Base-by-base conservation (phyloP, 2,797 vertebrate species). In the Pangasius macronema region DNA sequence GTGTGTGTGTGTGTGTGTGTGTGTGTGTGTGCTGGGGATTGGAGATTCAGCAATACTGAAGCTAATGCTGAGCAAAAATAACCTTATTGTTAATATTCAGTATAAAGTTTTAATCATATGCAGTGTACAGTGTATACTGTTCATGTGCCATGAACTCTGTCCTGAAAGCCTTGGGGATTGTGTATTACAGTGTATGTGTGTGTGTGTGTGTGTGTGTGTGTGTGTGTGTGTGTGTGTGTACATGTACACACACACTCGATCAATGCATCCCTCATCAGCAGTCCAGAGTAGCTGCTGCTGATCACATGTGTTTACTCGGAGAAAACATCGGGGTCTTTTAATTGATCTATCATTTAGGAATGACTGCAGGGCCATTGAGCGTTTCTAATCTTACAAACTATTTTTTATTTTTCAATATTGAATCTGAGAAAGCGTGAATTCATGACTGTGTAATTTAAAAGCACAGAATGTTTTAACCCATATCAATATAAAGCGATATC, bases 251-350 rank as follows among this genome's bases (percentile, higher is more conserved):
- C 36, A 9, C 11, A 51, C 49, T 76, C 20, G 77, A 6, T 20
- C 72, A 57, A 22, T 87, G 73, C 61, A 65, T 86, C 83, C 83
- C 85, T 87, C 79, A 67, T 67, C 42, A 46, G 22, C 22, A 59
- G 68, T 82, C 82, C 72, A 87, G 70, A 86, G 88, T 76, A 90
- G 68, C 51, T 89, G 73, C 65, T 49, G 55, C 82, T 59, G 59
- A 86, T 87, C 83, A 27, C 46, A 39, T 65, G 53, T 68, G 53
- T 63, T 89, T 55, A 86, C 88, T 59, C 81, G 72, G 75, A 55
- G 46, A 90, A 87, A 87, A 84, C 16, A 61, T 24, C 5, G 10
- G 36, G 68, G 20, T 14, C 68, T 73, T 87, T 89, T 84, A 87
- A 86, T 84, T 87, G 81, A 57, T 76, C 39, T 30, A 16, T 87